These are phyloP conservation scores for Allolobophora icterica DNA, from an alignment of 2,888 invertebrate species.

Conservation along the genomic window DNA sequence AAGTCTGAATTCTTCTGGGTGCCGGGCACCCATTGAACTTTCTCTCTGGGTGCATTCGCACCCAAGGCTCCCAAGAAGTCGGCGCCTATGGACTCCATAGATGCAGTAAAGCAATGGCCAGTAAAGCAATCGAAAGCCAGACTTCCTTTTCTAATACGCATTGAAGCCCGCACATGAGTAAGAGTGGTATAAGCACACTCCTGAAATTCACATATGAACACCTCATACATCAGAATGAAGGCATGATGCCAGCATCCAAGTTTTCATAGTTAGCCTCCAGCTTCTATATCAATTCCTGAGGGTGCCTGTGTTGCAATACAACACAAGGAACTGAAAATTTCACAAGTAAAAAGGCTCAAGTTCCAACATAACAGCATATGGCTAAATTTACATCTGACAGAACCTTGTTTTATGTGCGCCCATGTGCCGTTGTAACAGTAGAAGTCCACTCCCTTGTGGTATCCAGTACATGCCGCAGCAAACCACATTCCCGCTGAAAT, in stretches of 20 bases:
- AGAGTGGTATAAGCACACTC: not conserved
- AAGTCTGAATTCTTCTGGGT: too few species aligned
- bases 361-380: not conserved
- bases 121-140: too few species aligned
- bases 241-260: not conserved
- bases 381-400: not conserved
- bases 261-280: not conserved
- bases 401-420: not conserved
- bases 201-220: not conserved
- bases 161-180: too few species aligned
- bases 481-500: not conserved
- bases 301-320: not conserved
- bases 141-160: too few species aligned
- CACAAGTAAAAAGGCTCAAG: not conserved
- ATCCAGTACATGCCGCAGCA: not conserved
- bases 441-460: not conserved
- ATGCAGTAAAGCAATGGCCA: too few species aligned
- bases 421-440: constrained; percentile 2
- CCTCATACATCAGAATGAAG: too few species aligned
- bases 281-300: not conserved
- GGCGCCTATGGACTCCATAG: too few species aligned
- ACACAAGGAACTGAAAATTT: not conserved
- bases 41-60: too few species aligned
- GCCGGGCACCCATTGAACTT: too few species aligned
- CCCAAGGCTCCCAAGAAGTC: too few species aligned